Conservation (phyloP, 2,888 invertebrate species). For the Apodemia mormo region DNA sequence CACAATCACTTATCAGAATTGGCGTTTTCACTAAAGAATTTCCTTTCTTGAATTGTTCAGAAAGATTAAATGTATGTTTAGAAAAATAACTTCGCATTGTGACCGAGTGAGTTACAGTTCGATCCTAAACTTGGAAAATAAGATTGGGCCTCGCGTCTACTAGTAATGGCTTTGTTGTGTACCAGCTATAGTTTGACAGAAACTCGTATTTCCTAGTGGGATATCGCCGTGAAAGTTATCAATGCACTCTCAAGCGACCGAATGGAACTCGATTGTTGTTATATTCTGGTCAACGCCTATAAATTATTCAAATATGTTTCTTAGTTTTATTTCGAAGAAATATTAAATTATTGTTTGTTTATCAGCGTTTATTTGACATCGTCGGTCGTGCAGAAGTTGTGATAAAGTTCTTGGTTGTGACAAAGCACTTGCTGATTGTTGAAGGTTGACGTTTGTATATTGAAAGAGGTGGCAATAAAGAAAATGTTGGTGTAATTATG, state of each 20-base stretch:
- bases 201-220: conserved; percentile 53
- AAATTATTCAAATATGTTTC: not conserved
- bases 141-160: conserved; percentile 57
- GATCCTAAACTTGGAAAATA: conserved; percentile 45
- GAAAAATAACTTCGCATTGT: conserved; percentile 21
- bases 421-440: too few relatives aligned
- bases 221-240: conserved; percentile 56
- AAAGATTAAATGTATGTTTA: conserved; percentile 22
- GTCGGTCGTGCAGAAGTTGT: too few relatives aligned
- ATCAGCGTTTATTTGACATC: too few relatives aligned
- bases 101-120: conserved; percentile 19
- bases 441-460: too few relatives aligned
- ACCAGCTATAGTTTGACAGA: conserved; percentile 53
- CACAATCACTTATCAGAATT: conserved; percentile 24
- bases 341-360: too few relatives aligned
- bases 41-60: conserved; percentile 18
- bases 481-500: too few relatives aligned
- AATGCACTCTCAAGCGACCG: conserved; percentile 40
- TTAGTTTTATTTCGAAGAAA: too few relatives aligned
- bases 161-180: conserved; percentile 74
- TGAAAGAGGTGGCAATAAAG: too few relatives aligned
- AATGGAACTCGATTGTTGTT: conserved; percentile 16
- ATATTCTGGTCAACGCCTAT: conserved; percentile 17
- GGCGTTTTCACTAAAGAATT: conserved; percentile 17
- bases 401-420: too few relatives aligned